phyloP scores from a whole-genome alignment of 1,140 invertebrate species.

The Potamilus streckersoni region DNA sequence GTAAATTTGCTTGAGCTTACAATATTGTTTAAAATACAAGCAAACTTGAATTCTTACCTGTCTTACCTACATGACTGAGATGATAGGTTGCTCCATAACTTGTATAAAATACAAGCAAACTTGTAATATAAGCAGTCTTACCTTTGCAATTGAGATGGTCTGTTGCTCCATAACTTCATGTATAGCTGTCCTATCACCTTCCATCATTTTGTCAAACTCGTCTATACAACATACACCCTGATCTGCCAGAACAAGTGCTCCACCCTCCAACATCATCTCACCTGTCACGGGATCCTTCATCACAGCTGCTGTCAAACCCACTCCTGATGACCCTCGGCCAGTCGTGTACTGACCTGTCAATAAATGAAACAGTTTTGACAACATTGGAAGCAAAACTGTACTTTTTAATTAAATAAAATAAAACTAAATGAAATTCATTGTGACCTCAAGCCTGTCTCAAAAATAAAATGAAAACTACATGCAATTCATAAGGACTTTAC shows the following conservation, averaged over 20 bases:
- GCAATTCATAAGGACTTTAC: no score
- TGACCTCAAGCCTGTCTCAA: no score
- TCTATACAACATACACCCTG: slow-evolving; percentile 99
- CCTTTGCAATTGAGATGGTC: slow-evolving; percentile 99
- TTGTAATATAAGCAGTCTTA: slow-evolving; percentile 51
- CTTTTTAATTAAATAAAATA: no score
- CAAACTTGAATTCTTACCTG: background rate
- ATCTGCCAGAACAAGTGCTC: slow-evolving; percentile 97
- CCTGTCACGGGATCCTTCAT: slow-evolving; percentile 98
- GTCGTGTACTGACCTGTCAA: slow-evolving; percentile 89
- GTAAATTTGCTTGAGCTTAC: no score
- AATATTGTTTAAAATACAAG: no score
- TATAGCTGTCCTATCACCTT: slow-evolving; percentile 94
- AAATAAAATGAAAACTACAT: no score
- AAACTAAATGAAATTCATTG: no score
- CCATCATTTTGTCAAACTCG: slow-evolving; percentile 99
- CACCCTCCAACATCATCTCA: slow-evolving; percentile 97
- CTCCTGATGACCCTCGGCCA: slow-evolving; percentile 95
- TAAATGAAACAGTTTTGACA: background rate
- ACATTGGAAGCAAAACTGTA: no score
- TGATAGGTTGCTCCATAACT: background rate
- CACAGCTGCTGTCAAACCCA: slow-evolving; percentile 97
- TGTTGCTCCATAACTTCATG: slow-evolving; percentile 99
- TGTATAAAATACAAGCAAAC: no score
- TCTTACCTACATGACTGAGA: no score